These are phyloP conservation scores for Philopedon plagiatum DNA, from an alignment of 2,888 invertebrate genomes.

Conservation along the genomic window DNA sequence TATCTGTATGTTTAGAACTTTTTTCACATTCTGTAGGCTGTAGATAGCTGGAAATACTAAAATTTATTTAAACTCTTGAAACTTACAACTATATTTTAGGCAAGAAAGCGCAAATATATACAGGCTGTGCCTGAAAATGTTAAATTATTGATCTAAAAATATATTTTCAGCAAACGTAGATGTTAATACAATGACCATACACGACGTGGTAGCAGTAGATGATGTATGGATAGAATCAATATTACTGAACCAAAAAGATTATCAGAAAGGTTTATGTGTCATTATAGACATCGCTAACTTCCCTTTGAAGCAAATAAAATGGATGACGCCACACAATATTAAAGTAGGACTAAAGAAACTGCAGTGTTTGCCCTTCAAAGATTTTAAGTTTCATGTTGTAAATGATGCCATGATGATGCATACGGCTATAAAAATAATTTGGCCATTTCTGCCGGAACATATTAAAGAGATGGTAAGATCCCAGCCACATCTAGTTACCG, in stretches of 20 bases:
- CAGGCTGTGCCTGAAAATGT: too few species aligned
- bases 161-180: conserved; percentile 58
- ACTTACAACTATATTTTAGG: too few species aligned
- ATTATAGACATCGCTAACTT: conserved; percentile 64
- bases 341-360: conserved; percentile 56
- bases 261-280: conserved; percentile 64
- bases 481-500: too few species aligned
- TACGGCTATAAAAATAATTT: conserved; percentile 61
- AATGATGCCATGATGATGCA: conserved; percentile 61
- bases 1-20: too few species aligned
- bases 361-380: conserved; percentile 61
- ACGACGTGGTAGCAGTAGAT: conserved; percentile 63
- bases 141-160: too few species aligned
- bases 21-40: too few species aligned
- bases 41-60: too few species aligned
- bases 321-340: conserved; percentile 63
- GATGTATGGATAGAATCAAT: conserved; percentile 65
- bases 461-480: conserved; percentile 57
- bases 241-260: conserved; percentile 60
- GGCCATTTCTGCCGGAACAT: conserved; percentile 62
- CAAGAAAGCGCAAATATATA: too few species aligned
- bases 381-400: conserved; percentile 62
- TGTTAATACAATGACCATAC: conserved; percentile 56
- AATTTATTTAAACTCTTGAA: too few species aligned
- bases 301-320: conserved; percentile 60